Evolutionary conservation across 2,113 vertebrate species (phyloP).

Genomic region (Paralichthys olivaceus): DNA sequence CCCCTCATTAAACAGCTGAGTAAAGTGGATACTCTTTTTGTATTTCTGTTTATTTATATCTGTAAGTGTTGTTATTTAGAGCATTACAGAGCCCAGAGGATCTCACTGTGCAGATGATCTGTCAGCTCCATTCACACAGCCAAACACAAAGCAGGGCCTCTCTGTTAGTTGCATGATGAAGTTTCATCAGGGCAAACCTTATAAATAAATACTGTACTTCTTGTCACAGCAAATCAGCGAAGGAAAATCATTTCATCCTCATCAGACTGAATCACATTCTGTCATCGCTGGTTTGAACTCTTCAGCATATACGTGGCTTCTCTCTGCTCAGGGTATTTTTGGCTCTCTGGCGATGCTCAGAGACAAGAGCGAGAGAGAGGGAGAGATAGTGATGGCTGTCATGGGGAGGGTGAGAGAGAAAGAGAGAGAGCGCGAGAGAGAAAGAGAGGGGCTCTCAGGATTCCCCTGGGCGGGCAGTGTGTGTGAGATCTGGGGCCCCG

Average conservation of each 20-base stretch:
- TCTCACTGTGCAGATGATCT: slow-evolving; percentile 40
- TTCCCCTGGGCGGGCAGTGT: slow-evolving; percentile 44
- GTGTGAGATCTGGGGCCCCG: slow-evolving; percentile 71
- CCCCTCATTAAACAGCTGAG: not conserved
- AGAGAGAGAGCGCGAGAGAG: slow-evolving; percentile 37
- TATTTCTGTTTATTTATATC: too few species aligned
- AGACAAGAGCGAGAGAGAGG: slow-evolving; percentile 14
- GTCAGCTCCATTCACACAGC: slow-evolving; percentile 29
- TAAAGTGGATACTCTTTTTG: not conserved
- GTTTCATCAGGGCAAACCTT: slow-evolving; percentile 20
- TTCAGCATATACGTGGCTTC: slow-evolving; percentile 13
- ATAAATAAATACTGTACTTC: slow-evolving; percentile 25
- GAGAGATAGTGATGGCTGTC: slow-evolving; percentile 49
- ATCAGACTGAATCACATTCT: slow-evolving; percentile 37
- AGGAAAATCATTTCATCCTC: slow-evolving; percentile 27
- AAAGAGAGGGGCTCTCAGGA: slow-evolving; percentile 41
- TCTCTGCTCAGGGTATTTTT: slow-evolving; percentile 57
- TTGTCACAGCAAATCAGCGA: slow-evolving; percentile 16
- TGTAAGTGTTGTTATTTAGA: not conserved
- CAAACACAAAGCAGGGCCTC: slow-evolving; percentile 2
- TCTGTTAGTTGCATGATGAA: slow-evolving; percentile 33
- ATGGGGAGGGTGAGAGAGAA: slow-evolving; percentile 9
- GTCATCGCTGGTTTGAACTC: slow-evolving; percentile 38
- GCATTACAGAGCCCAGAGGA: not conserved
- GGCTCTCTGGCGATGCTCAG: slow-evolving; percentile 22